phyloP scores from a whole-genome alignment of 2,113 vertebrate genomes.

The Pangasianodon gigas region DNA sequence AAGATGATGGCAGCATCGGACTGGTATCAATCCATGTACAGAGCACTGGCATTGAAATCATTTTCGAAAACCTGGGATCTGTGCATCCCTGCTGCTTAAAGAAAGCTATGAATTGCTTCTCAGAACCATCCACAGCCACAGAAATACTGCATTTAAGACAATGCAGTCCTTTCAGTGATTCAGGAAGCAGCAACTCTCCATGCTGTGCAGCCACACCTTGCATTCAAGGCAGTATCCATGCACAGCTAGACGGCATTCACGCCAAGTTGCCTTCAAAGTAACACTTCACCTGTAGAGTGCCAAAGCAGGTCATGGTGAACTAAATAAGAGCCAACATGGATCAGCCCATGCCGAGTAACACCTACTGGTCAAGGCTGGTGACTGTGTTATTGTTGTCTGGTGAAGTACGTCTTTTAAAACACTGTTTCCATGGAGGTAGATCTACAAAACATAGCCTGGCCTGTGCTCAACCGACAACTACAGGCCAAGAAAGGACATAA shows the following conservation, averaged over 20 bases:
- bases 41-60: background rate
- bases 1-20: background rate
- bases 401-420: constrained; percentile 3
- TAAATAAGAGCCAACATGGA: background rate
- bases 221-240: background rate
- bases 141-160: background rate
- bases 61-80: background rate
- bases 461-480: background rate
- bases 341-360: background rate
- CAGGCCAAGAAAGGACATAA: constrained; percentile 20
- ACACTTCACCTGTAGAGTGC: background rate
- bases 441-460: background rate
- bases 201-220: constrained; percentile 14
- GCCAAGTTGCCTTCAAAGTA: background rate
- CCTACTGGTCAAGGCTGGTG: background rate
- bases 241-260: background rate
- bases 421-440: constrained; percentile 20
- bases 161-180: background rate
- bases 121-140: background rate
- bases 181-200: background rate
- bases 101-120: too few species aligned
- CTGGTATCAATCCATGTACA: background rate
- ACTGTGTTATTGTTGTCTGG: background rate
- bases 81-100: background rate
- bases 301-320: background rate